Base-by-base conservation (phyloP, 2,888 invertebrate species). In the Ptilodon capucinus region DNA sequence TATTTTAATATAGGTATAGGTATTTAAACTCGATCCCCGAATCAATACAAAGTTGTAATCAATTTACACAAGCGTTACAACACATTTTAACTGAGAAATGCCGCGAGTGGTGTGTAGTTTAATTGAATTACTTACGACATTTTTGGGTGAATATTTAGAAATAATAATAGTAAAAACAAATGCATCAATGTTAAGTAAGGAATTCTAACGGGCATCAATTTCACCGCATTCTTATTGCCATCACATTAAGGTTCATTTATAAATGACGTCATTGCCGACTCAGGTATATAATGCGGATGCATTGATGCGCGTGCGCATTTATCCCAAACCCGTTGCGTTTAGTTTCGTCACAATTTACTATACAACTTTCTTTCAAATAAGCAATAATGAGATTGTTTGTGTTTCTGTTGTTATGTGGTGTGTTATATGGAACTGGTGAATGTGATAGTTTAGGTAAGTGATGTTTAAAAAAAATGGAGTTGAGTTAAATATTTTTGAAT, bases 271-370 rank as follows among this genome's bases (percentile, higher is more conserved):
- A 13, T 39, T n/a, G 13, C 17, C 30, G 36, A 28, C 14, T 9
- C 45, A 19, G 28, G 57, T 64, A 67, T 64, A 67, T 44, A 67
- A 47, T 21, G 41, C 14, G 34, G 19, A 41, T 49, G 51, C 45
- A 42, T 0, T 36, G 47, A 5, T 46, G 48, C 47, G 43, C 36
- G 0, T 9, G 38, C 40, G 41, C 68, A 64, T 52, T 65, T 28
- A 8, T 34, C 32, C 25, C 32, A 19, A 42, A 9, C n/a, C 5
- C 32, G 42, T 13, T 16, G 18, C 9, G 11, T 21, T 34, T 13
- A 30, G 32, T 30, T 42, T 18, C 1, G 41, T 30, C 17, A 14
- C 16, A 30, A 30, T 18, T 35, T 35, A 21, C 21, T 21, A 7
- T 21, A 21, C 21, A 21, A 6, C 21, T 21, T 6, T 21, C 4